A percentile compares a stretch with the other conserved stretches of the same genome.
phyloP scores from a whole-genome alignment of 2,888 invertebrate genomes.

The Portevinia maculata region DNA sequence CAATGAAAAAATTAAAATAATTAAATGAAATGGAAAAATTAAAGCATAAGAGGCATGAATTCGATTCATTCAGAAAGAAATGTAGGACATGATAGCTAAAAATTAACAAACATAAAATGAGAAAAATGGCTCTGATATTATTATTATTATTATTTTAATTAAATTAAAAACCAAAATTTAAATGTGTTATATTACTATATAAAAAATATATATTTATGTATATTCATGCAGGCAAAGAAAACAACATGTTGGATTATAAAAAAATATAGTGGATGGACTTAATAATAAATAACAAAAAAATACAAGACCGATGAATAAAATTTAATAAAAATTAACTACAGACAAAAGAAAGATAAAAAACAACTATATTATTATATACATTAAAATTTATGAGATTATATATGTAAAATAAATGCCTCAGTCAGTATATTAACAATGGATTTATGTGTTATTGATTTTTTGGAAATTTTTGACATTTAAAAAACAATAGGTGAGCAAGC shows the following conservation, averaged over 20 bases:
- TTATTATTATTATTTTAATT: constrained; percentile 63
- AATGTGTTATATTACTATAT: constrained; percentile 72
- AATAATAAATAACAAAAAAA: constrained; percentile 41
- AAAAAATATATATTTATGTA: constrained; percentile 71
- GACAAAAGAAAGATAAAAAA: constrained; percentile 59
- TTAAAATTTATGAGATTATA: constrained; percentile 74
- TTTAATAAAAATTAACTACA: constrained; percentile 62
- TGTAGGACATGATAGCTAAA: constrained; percentile 30
- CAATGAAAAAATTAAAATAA: constrained; percentile 1
- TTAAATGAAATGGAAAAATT: constrained; percentile 22
- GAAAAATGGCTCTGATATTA: constrained; percentile 68
- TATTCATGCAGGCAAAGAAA: constrained; percentile 68
- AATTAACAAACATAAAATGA: constrained; percentile 31
- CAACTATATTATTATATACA: constrained; percentile 74
- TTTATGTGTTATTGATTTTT: constrained; percentile 26
- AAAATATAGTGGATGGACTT: constrained; percentile 57
- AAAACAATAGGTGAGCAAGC: too few relatives aligned
- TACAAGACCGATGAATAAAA: constrained; percentile 42
- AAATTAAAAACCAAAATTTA: constrained; percentile 58
- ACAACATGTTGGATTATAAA: constrained; percentile 62
- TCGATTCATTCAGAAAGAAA: constrained; percentile 14
- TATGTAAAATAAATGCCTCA: constrained; percentile 83
- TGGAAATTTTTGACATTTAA: too few relatives aligned
- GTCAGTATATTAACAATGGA: constrained; percentile 82
- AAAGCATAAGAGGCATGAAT: constrained; percentile 10